A percentile compares a stretch with the other conserved stretches of the same genome.
These are phyloP conservation scores for Nephrocerus scutellatus DNA, from an alignment of 2,888 invertebrate species.

Conservation along the genomic window DNA sequence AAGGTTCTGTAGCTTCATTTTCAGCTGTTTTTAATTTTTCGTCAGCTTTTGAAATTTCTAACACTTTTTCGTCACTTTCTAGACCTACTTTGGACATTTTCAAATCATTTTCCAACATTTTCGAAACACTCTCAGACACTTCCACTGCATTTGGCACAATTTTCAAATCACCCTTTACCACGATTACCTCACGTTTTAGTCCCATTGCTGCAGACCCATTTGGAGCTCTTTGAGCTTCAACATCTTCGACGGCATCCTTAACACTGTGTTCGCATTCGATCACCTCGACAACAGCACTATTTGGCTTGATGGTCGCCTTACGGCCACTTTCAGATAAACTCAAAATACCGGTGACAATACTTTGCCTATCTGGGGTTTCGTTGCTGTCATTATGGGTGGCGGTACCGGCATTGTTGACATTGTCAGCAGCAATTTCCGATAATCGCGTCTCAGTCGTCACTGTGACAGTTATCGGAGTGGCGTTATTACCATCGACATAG, in stretches of 20 bases:
- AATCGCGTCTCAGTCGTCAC: constrained; percentile 41
- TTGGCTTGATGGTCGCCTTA: no score
- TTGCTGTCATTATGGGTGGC: no score
- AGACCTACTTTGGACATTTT: background rate
- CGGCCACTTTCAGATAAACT: constrained; percentile 46
- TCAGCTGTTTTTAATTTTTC: no score
- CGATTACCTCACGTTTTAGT: no score
- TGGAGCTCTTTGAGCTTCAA: no score
- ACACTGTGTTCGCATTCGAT: constrained; percentile 38
- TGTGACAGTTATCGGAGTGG: constrained; percentile 42
- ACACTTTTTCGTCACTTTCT: background rate
- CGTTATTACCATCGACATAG: background rate
- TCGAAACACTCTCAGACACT: background rate
- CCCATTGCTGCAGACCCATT: no score
- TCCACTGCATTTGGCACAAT: constrained; percentile 11
- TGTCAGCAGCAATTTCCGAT: constrained; percentile 33
- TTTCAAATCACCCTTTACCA: constrained; percentile 12
- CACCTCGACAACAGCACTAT: constrained; percentile 29
- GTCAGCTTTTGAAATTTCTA: background rate
- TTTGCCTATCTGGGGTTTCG: constrained; percentile 46
- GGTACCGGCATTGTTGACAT: constrained; percentile 6
- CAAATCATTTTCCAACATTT: background rate
- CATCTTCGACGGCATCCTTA: constrained; percentile 34
- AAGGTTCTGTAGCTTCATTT: no score
- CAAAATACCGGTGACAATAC: constrained; percentile 46